phyloP scores from a whole-genome alignment of 2,797 vertebrate species.

The Smutsia temminckii region DNA sequence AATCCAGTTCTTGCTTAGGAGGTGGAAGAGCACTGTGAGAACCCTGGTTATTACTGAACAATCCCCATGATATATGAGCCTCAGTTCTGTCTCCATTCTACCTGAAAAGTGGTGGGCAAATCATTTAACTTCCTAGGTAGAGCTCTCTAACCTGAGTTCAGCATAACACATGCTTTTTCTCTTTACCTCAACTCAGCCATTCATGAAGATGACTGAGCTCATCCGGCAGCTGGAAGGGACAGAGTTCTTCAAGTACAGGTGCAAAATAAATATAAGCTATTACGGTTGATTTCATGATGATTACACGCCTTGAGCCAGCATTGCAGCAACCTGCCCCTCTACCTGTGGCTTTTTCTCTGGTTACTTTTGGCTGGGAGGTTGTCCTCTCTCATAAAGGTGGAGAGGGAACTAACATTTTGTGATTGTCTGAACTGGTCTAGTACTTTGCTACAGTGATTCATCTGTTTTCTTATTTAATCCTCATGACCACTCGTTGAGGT shows the following conservation, averaged over 20 bases:
- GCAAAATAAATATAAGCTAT: slow-evolving; percentile 43
- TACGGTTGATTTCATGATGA: slow-evolving; percentile 39
- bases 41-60: background rate
- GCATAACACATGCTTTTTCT: background rate
- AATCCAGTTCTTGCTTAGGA: background rate
- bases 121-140: background rate
- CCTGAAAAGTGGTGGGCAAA: background rate
- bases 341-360: background rate
- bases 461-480: background rate
- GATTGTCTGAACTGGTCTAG: background rate
- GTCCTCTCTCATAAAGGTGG: background rate
- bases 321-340: slow-evolving; percentile 1
- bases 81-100: background rate
- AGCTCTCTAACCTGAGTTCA: background rate
- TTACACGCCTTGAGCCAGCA: background rate
- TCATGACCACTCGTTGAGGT: background rate
- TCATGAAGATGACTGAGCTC: slow-evolving; percentile 21
- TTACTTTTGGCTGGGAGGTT: background rate
- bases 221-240: background rate
- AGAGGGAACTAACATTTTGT: background rate
- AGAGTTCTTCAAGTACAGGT: slow-evolving; percentile 46
- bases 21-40: background rate
- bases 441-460: background rate
- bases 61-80: background rate
- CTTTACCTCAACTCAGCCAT: slow-evolving; percentile 16